Percentiles rank a stretch among this genome's conserved stretches.
Conservation (phyloP, 2,113 vertebrate species). For the Globicephala melas region DNA sequence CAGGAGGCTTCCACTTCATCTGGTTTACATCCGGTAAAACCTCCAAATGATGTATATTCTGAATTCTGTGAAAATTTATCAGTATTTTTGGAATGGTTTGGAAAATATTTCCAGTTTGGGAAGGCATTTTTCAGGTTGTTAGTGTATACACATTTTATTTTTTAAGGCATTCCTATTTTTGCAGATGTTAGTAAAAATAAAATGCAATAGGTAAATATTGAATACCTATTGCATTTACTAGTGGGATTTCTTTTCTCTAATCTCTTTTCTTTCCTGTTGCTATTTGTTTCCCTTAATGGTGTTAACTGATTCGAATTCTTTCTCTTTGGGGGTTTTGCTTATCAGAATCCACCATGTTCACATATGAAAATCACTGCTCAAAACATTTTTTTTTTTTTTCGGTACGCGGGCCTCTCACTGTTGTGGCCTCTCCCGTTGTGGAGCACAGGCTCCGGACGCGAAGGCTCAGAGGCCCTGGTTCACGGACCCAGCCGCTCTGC, state of each 20-base stretch:
- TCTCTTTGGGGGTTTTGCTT: constrained; percentile 24
- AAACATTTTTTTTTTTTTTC: not conserved
- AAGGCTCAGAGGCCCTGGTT: too few relatives aligned
- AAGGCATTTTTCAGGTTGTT: constrained; percentile 21
- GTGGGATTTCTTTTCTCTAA: constrained; percentile 13
- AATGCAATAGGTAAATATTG: not conserved
- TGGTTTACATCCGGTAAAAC: not conserved
- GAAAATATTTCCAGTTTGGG: not conserved
- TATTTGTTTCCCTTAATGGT: constrained; percentile 18
- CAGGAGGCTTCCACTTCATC: not conserved
- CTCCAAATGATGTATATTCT: not conserved
- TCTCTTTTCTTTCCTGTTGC: not conserved
- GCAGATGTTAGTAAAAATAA: constrained; percentile 17
- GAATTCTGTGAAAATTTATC: constrained; percentile 11
- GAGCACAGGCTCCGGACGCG: too few relatives aligned
- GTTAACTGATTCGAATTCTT: constrained; percentile 21
- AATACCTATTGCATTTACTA: not conserved
- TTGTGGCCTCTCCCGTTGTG: too few relatives aligned
- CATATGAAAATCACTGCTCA: not conserved
- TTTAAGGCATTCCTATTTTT: not conserved
- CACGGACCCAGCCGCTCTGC: too few relatives aligned
- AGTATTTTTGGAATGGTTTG: not conserved
- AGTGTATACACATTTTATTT: not conserved
- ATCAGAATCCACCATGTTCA: not conserved
- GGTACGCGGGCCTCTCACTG: too few relatives aligned